phyloP scores from a whole-genome alignment of 2,888 invertebrate genomes.

The Euproctis similis region DNA sequence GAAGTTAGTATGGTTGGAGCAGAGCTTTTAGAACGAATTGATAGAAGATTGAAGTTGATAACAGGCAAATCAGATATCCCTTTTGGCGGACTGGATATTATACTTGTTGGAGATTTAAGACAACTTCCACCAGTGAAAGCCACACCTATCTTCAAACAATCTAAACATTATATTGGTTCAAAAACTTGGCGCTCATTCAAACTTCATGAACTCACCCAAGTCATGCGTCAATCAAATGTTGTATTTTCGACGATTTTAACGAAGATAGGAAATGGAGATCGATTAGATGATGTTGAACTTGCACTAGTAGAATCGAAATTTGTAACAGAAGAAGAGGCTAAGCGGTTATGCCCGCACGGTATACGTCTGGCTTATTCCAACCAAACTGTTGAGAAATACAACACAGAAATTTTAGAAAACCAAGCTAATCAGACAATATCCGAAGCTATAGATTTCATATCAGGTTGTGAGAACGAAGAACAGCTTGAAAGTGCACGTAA shows the following conservation, averaged over 20 bases:
- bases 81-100: slow-evolving; percentile 19
- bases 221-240: slow-evolving; percentile 15
- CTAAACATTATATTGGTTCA: slow-evolving; percentile 6
- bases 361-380: slow-evolving; percentile 13
- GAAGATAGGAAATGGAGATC: slow-evolving; percentile 16
- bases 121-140: slow-evolving; percentile 25
- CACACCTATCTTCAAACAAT: slow-evolving; percentile 14
- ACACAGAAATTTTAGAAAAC: slow-evolving; percentile 7
- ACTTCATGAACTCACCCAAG: slow-evolving; percentile 13
- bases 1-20: slow-evolving; percentile 40
- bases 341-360: slow-evolving; percentile 11
- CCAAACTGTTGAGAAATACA: slow-evolving; percentile 10
- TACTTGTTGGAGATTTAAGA: slow-evolving; percentile 24
- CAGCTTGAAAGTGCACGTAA: slow-evolving; percentile 10
- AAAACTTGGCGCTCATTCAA: slow-evolving; percentile 12
- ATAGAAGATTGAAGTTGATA: slow-evolving; percentile 22
- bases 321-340: slow-evolving; percentile 7
- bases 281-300: slow-evolving; percentile 9
- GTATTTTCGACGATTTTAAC: slow-evolving; percentile 12
- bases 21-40: slow-evolving; percentile 28
- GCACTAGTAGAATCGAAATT: slow-evolving; percentile 11
- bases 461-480: slow-evolving; percentile 7
- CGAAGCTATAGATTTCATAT: slow-evolving; percentile 7
- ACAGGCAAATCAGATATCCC: slow-evolving; percentile 18
- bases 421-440: slow-evolving; percentile 8